phyloP scores from a whole-genome alignment of 2,888 invertebrate species.

The Exephanes ischioxanthus region DNA sequence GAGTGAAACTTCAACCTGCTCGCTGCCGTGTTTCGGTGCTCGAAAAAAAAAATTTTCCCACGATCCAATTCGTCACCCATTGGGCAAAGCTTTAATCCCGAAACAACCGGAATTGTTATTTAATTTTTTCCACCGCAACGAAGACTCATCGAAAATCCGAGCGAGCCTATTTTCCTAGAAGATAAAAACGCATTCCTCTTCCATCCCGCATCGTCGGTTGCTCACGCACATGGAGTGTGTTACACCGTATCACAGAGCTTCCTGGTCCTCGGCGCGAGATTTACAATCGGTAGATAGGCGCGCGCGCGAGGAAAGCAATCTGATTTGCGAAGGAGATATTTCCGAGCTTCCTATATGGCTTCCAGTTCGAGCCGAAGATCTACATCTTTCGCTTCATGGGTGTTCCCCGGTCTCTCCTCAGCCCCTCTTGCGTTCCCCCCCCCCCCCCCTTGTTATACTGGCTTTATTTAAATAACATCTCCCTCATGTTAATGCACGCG shows the following conservation, averaged over 20 bases:
- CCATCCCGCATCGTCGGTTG: neutral
- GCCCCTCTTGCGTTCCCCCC: constrained; percentile 4
- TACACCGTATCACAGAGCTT: constrained; percentile 14
- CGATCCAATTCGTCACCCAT: neutral
- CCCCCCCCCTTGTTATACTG: constrained; percentile 10
- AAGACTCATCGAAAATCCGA: neutral
- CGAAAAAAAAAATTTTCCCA: neutral
- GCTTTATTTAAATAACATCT: constrained; percentile 77
- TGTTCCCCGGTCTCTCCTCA: constrained; percentile 63
- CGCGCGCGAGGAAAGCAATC: constrained; percentile 25
- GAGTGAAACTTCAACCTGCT: constrained; percentile 16
- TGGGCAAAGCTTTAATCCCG: too few species aligned
- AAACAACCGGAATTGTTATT: neutral
- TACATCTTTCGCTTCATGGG: constrained; percentile 67
- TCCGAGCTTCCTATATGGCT: constrained; percentile 42
- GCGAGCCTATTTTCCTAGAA: neutral
- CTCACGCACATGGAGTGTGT: constrained; percentile 10
- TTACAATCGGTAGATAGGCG: constrained; percentile 20
- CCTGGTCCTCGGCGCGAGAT: constrained; percentile 22
- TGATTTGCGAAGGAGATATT: constrained; percentile 25
- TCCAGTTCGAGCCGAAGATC: constrained; percentile 61
- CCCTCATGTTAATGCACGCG: constrained; percentile 75
- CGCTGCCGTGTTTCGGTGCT: neutral
- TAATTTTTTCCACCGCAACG: neutral
- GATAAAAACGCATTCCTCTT: neutral